A percentile compares a stretch with the other conserved stretches of the same genome.
phyloP scores from a whole-genome alignment of 2,113 vertebrate species.

The Anguilla rostrata region DNA sequence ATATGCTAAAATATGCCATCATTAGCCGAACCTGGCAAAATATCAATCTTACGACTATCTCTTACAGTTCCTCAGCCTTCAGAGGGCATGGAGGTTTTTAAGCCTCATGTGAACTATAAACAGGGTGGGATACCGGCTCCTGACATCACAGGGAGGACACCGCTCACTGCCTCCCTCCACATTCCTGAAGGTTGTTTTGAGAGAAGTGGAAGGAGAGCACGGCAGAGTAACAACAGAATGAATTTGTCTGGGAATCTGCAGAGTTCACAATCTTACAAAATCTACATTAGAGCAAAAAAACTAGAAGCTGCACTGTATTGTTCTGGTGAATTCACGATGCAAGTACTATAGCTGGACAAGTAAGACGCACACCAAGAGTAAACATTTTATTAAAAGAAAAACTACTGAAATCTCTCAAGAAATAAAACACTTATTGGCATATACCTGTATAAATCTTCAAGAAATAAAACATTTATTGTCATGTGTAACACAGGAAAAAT shows the following conservation, averaged over 20 bases:
- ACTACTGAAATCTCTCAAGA: conserved; percentile 9
- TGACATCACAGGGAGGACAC: too few relatives aligned
- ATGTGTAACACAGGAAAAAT: conserved; percentile 8
- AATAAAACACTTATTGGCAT: conserved; percentile 18
- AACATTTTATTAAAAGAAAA: not conserved
- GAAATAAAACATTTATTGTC: conserved; percentile 39
- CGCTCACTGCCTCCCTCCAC: too few relatives aligned
- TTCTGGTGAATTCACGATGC: not conserved
- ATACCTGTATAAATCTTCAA: conserved; percentile 12
- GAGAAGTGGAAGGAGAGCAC: too few relatives aligned
- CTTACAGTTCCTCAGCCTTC: too few relatives aligned
- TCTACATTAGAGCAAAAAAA: not conserved
- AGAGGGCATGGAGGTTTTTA: too few relatives aligned
- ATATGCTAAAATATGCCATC: not conserved
- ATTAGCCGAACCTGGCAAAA: not conserved
- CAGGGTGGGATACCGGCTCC: too few relatives aligned
- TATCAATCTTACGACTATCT: not conserved
- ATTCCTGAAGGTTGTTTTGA: too few relatives aligned
- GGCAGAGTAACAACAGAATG: too few relatives aligned
- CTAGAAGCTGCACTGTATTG: not conserved
- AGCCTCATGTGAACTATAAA: too few relatives aligned
- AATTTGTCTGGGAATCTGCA: too few relatives aligned
- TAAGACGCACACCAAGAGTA: conserved; percentile 10
- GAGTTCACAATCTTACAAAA: too few relatives aligned
- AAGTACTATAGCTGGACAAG: not conserved